phyloP scores from a whole-genome alignment of 2,888 invertebrate species.

The Altica lythri region DNA sequence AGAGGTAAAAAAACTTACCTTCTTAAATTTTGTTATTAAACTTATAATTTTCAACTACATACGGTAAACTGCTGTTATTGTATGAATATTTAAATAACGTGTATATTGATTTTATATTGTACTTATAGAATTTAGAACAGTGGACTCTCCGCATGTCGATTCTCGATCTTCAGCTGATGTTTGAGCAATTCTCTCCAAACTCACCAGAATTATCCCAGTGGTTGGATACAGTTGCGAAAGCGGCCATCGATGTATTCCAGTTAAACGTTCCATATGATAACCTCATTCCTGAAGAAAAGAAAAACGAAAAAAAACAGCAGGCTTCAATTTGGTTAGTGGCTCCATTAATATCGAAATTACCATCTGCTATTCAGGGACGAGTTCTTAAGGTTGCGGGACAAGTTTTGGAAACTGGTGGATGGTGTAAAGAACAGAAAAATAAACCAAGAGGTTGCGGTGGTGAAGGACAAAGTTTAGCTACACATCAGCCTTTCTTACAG shows the following conservation, averaged over 20 bases:
- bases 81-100: no score
- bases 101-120: no score
- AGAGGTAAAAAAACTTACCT: constrained; percentile 62
- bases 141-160: constrained; percentile 98
- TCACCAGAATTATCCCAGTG: constrained; percentile 83
- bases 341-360: constrained; percentile 90
- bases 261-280: constrained; percentile 62
- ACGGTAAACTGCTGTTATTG: no score
- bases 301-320: constrained; percentile 55
- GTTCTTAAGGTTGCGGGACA: constrained; percentile 92
- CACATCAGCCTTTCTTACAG: constrained; percentile 92
- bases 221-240: constrained; percentile 92
- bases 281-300: constrained; percentile 52
- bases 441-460: constrained; percentile 48
- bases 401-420: constrained; percentile 77
- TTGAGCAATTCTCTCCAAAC: constrained; percentile 80
- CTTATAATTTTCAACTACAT: no score
- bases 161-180: constrained; percentile 94
- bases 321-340: constrained; percentile 95
- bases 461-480: constrained; percentile 60
- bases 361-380: constrained; percentile 86
- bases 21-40: constrained; percentile 9
- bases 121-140: constrained; percentile 80
- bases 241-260: constrained; percentile 94
- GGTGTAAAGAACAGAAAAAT: constrained; percentile 63